These are phyloP conservation scores for Sinotaia quadrata DNA, from an alignment of 2,888 invertebrate genomes.

Conservation along the genomic window DNA sequence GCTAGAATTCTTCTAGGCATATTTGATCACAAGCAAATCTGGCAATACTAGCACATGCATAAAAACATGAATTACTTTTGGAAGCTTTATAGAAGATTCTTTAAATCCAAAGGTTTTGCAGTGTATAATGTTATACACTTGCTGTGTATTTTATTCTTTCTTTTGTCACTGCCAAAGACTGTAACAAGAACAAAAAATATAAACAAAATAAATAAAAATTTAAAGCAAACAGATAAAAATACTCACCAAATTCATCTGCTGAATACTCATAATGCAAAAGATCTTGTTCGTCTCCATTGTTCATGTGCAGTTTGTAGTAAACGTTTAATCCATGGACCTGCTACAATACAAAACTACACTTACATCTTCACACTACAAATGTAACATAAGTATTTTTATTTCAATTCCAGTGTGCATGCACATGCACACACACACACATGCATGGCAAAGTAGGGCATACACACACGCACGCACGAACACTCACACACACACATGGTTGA, in stretches of 20 bases:
- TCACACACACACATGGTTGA: neutral
- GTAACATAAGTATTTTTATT: neutral
- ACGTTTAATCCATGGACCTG: slow-evolving; percentile 82
- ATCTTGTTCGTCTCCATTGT: slow-evolving; percentile 82
- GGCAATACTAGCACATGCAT: no score
- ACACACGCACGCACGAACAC: neutral
- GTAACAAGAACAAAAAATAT: no score
- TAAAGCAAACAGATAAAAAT: slow-evolving; percentile 72
- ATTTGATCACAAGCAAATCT: no score
- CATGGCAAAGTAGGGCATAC: neutral
- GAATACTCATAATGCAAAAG: slow-evolving; percentile 93
- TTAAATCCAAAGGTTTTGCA: no score
- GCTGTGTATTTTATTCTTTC: no score
- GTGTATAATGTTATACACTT: no score
- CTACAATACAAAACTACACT: neutral
- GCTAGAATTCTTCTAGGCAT: no score
- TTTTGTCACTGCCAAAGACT: no score
- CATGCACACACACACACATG: neutral
- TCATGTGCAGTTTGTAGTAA: slow-evolving; percentile 87
- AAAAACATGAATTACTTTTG: no score
- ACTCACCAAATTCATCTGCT: slow-evolving; percentile 94
- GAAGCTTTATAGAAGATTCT: no score
- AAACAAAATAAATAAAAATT: no score
- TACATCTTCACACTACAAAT: no score
- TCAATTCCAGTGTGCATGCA: neutral